A percentile compares a stretch with the other conserved stretches of the same genome.
phyloP scores from a whole-genome alignment of 2,888 invertebrate genomes.

The Acanthacorydalis orientalis region DNA sequence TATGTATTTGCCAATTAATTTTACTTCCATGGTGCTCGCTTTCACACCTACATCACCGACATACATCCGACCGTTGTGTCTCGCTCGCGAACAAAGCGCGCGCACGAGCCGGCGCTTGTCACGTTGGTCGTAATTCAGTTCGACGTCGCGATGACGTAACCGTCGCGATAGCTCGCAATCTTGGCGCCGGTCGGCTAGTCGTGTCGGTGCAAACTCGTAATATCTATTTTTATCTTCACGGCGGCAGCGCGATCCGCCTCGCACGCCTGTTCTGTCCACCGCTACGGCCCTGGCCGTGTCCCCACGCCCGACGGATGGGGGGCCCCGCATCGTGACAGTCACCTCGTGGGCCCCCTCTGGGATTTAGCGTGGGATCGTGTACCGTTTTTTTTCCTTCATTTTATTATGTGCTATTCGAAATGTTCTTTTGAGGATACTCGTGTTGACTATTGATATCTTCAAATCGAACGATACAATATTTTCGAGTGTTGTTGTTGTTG shows the following conservation, averaged over 20 bases:
- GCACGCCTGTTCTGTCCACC: too few relatives aligned
- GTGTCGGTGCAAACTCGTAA: slow-evolving; percentile 28
- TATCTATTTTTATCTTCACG: slow-evolving; percentile 32
- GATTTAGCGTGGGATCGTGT: not conserved
- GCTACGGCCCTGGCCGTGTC: too few relatives aligned
- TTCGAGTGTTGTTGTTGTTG: too few relatives aligned
- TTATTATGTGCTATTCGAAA: too few relatives aligned
- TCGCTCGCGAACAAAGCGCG: not conserved
- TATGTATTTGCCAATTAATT: too few relatives aligned
- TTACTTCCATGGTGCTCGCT: too few relatives aligned
- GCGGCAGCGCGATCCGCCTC: slow-evolving; percentile 8
- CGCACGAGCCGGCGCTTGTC: slow-evolving; percentile 5
- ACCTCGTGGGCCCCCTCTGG: not conserved
- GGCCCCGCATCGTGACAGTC: not conserved
- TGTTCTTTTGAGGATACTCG: too few relatives aligned
- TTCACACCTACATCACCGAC: too few relatives aligned
- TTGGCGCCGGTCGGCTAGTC: slow-evolving; percentile 28
- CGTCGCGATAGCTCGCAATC: slow-evolving; percentile 34
- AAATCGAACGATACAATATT: too few relatives aligned
- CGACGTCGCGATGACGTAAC: slow-evolving; percentile 28
- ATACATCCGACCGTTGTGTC: too few relatives aligned
- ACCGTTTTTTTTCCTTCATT: too few relatives aligned
- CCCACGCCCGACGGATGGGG: slow-evolving; percentile 8
- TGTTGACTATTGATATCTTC: too few relatives aligned
- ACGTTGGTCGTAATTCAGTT: slow-evolving; percentile 2